These are phyloP conservation scores for Microcebus murinus DNA, from an alignment of 2,113 vertebrate genomes.

Conservation along the genomic window DNA sequence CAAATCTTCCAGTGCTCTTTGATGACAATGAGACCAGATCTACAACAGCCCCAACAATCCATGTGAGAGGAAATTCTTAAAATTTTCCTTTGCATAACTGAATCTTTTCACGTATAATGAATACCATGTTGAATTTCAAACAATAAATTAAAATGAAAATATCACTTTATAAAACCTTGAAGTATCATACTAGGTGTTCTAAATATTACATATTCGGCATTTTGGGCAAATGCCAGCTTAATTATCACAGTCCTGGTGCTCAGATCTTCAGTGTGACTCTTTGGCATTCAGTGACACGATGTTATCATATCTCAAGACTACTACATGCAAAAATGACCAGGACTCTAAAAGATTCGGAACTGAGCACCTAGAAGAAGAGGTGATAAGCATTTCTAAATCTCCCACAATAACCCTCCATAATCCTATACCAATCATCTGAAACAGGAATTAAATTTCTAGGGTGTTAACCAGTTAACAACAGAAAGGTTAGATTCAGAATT, in stretches of 20 bases:
- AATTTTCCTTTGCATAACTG: constrained; percentile 37
- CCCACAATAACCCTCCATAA: background rate
- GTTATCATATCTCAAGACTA: background rate
- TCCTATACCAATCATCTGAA: background rate
- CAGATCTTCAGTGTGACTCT: background rate
- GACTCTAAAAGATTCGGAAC: background rate
- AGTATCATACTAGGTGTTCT: background rate
- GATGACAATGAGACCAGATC: constrained; percentile 15
- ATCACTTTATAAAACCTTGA: background rate
- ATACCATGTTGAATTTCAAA: constrained; percentile 22
- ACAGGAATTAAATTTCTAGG: background rate
- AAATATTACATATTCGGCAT: background rate
- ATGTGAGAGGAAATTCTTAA: background rate
- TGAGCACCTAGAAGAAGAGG: background rate
- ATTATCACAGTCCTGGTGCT: background rate
- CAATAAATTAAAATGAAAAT: constrained; percentile 51
- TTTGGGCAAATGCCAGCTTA: background rate
- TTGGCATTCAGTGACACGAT: background rate
- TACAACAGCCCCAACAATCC: background rate
- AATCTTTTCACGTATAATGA: background rate
- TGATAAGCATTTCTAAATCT: background rate
- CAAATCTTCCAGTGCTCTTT: background rate
- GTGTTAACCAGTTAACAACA: background rate
- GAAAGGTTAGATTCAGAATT: background rate
- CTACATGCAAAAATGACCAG: background rate